These are phyloP conservation scores for Otolemur garnettii DNA, from an alignment of 2,113 vertebrate genomes.

Conservation along the genomic window DNA sequence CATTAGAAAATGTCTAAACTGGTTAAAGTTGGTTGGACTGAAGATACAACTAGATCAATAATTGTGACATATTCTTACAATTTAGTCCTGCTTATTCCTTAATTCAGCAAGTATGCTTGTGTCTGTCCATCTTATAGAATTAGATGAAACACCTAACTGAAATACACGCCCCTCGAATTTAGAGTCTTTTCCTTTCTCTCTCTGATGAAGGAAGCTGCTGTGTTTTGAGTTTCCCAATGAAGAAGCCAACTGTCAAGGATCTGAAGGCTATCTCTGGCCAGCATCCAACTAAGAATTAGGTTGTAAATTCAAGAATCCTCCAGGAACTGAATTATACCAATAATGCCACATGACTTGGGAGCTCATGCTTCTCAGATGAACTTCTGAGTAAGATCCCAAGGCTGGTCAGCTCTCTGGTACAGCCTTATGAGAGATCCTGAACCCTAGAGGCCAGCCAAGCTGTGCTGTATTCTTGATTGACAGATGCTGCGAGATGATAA, in stretches of 20 bases:
- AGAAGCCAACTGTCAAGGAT: neutral
- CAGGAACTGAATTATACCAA: conserved; percentile 4
- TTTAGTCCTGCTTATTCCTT: neutral
- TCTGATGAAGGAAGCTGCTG: neutral
- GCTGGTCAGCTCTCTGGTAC: neutral
- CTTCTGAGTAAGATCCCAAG: neutral
- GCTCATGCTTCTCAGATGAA: neutral
- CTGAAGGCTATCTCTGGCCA: neutral
- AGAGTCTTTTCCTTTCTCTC: neutral
- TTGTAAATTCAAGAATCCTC: neutral
- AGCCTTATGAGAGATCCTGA: neutral
- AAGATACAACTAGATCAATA: neutral
- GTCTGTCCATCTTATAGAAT: neutral
- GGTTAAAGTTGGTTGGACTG: neutral
- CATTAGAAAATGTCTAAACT: neutral
- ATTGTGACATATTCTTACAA: neutral
- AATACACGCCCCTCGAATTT: neutral
- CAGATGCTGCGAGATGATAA: neutral
- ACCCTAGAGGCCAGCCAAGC: neutral
- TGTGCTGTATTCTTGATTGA: neutral
- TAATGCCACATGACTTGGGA: neutral
- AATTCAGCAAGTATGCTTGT: neutral
- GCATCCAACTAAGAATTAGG: neutral
- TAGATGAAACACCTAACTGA: neutral
- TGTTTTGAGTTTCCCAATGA: neutral